Base-by-base conservation (phyloP, 1,140 invertebrate species). In the Rhysida immarginata region DNA sequence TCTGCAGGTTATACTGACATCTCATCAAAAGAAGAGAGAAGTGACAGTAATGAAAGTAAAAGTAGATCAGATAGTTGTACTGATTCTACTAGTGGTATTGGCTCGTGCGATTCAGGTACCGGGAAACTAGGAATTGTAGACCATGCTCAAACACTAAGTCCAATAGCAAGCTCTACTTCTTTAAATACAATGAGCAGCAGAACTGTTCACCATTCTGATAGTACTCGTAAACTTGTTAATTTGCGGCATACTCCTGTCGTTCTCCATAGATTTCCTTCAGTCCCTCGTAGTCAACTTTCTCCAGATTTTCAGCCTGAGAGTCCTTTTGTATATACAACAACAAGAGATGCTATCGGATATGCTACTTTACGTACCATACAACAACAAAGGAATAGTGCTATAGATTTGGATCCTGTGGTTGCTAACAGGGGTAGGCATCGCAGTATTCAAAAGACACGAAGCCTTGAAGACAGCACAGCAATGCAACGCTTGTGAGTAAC, bases 61-160 rank as follows among this genome's bases (percentile, higher is more conserved):
- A 71, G 68, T 60, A 60, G 71, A 20, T 65, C 70, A 26, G 65
- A 68, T 50, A 72, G 70, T 61, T 75, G 80, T 57, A 85, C 83
- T 16, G 84, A 87, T 64, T 84, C 82, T 0, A 85, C 82, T 1
- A 85, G 82, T 60, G 84, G 84, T 25, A 78, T 85, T 5, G 83
- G 83, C 70, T 84, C 83, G 43, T 83, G 78, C 64, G 83, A 86
- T 66, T 85, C 83, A 0, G 77, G 80, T 24, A 71, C 75, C 14
- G 74, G 76, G 66, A n/a, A 16, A 20, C n/a, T 41, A 41, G 45
- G 23, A 57, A 54, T 42, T 49, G 41, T 29, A 2, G 59, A 61
- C 62, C 75, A 80, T 57, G 53, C 62, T 14, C 75, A 80, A 63
- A 85, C 82, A 14, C 71, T 87, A n/a, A 87, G 84, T 71, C 85